Evolutionary conservation across 1,140 invertebrate genomes (phyloP), one percentile per base, ranked within the genome.

Genomic region (Cydia splendana): DNA sequence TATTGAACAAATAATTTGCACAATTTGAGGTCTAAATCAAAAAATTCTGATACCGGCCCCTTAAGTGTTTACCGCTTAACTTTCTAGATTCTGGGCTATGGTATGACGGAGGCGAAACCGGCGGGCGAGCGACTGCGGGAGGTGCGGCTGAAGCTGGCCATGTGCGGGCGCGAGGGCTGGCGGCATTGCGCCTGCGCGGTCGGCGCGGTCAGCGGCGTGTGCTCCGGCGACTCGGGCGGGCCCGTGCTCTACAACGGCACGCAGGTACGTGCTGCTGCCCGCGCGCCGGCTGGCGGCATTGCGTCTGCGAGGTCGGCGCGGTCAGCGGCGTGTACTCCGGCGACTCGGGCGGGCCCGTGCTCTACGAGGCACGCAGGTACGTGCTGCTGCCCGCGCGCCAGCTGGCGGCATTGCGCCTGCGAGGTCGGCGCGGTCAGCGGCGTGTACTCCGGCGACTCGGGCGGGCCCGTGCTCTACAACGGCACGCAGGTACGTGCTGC

Each of bases 361-460:
- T 89, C 34, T 86, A 84, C 62, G 65, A 78, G 86, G 85, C 48
- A 74, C 76, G n/a, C 80, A 89, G 79, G 79, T 76, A 62, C 9
- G 1, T n/a, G 6, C 20, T 2, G 4, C 15, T 15, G 62, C 28
- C 10, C 34, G 34, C 34, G 34, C 34, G 34, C 80, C 79, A 71
- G 78, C 38, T 42, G 38, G 38, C 38, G 38, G 0, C 38, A 42
- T 7, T 10, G 34, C 7, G 38, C 4, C 38, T 42, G 38, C 0
- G 38, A 7, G 38, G 38, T 10, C 38, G 9, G 38, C 38, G 1
- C 38, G 38, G 38, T 81, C 9, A 82, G 84, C 15, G 87, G 85
- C 74, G 89, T 91, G 18, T 89, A 88, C 82, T 82, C 87, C 7
- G 89, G 89, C 4, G 89, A 91, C 82, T 89, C 88, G 12, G 89